Conservation (phyloP, 53 echinoderm and acorn worm genomes). For the Glandiceps talaboti region DNA sequence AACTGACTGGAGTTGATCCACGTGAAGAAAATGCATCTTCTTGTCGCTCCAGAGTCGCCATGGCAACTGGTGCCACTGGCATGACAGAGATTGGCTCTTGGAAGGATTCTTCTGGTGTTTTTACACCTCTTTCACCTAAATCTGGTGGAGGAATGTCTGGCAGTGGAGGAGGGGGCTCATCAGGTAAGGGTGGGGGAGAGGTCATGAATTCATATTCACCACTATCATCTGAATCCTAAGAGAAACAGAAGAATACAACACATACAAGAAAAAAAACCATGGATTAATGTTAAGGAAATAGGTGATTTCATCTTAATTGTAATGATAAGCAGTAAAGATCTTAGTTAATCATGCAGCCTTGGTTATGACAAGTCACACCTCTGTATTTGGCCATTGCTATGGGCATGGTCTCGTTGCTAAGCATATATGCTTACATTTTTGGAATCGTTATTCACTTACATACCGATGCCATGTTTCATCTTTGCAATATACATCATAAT, state of each 20-base stretch:
- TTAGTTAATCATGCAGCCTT: no score
- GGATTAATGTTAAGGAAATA: no score
- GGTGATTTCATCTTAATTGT: no score
- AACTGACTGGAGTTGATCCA: not conserved
- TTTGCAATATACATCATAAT: no score
- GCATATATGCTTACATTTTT: no score
- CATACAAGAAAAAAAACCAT: no score
- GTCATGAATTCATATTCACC: not conserved
- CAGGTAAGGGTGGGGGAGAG: constrained; percentile 16
- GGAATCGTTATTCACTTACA: no score
- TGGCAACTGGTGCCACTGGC: not conserved
- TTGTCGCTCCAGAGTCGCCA: not conserved
- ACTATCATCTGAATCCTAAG: not conserved
- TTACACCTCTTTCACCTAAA: not conserved
- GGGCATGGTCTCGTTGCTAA: no score
- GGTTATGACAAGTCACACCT: no score
- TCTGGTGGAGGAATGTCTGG: not conserved
- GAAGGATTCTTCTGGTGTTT: not conserved
- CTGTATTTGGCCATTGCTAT: no score
- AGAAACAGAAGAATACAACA: not conserved
- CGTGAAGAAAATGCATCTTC: not conserved
- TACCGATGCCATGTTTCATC: no score
- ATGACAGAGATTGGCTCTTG: not conserved
- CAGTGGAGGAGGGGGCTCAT: constrained; percentile 5
- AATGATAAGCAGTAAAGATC: no score